A percentile compares a stretch with the other conserved stretches of the same genome.
These are phyloP conservation scores for Gallirallus australis DNA, from an alignment of 2,797 vertebrate species.

Conservation along the genomic window DNA sequence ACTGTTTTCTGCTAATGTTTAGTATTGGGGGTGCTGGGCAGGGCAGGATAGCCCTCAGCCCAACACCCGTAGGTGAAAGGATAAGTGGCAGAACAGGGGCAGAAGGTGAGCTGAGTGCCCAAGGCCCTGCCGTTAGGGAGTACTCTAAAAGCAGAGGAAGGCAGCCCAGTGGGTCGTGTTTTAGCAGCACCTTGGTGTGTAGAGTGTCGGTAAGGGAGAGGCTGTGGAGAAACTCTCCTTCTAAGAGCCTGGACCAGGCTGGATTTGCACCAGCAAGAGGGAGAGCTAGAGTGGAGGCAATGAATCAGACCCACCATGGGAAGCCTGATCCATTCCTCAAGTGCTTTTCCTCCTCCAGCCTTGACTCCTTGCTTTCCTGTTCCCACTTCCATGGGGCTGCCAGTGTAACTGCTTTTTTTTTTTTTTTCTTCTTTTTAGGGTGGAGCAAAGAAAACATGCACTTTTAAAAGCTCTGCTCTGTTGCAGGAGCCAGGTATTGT, in stretches of 20 bases:
- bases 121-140: background rate
- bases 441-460: background rate
- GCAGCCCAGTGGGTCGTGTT: background rate
- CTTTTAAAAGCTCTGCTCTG: background rate
- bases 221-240: background rate
- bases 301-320: background rate
- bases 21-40: background rate
- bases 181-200: background rate
- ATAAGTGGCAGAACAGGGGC: background rate
- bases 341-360: background rate
- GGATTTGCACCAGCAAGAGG: background rate
- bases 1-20: background rate
- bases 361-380: background rate
- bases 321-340: background rate
- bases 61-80: background rate
- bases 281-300: background rate
- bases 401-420: background rate
- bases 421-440: background rate
- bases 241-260: background rate
- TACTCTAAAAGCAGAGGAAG: background rate
- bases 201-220: rapidly evolving
- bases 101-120: background rate
- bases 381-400: background rate
- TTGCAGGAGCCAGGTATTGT: background rate
- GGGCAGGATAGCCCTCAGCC: background rate